Percentiles rank a stretch among this genome's conserved stretches.
Evolutionary conservation across 2,113 vertebrate genomes (phyloP).

Genomic region (Oenanthe melanoleuca): DNA sequence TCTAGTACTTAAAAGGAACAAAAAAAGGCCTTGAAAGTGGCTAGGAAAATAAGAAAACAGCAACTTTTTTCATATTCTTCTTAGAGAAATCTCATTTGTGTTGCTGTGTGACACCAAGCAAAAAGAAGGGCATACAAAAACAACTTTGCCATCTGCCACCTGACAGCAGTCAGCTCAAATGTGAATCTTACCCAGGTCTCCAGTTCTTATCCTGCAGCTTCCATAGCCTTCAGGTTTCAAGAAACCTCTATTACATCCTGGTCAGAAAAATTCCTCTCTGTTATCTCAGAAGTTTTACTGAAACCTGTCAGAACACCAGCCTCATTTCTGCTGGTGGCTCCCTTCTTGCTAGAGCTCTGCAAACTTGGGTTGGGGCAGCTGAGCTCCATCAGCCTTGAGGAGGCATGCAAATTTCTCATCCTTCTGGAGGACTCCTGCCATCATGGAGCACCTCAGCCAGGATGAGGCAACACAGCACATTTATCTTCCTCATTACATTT

Average conservation of each 20-base stretch:
- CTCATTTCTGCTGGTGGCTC: not conserved
- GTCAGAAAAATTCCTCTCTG: not conserved
- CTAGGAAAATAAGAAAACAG: not conserved
- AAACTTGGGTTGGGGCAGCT: not conserved
- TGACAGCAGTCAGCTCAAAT: not conserved
- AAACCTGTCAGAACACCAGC: not conserved
- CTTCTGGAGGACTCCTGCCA: not conserved
- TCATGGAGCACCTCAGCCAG: not conserved
- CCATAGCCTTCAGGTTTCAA: not conserved
- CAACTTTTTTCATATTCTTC: not conserved
- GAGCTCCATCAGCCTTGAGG: not conserved
- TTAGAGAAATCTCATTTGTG: not conserved
- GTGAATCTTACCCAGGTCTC: not conserved
- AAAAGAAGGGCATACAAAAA: not conserved
- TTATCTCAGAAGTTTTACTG: not conserved
- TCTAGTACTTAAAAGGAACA: not conserved
- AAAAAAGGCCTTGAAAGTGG: not conserved
- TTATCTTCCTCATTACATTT: not conserved
- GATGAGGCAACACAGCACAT: not conserved
- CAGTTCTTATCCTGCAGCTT: not conserved
- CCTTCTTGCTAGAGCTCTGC: not conserved
- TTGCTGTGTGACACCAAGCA: not conserved
- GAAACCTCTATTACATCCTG: not conserved
- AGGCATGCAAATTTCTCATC: rapidly evolving
- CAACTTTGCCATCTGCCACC: not conserved